Base-by-base conservation (phyloP, 2,888 invertebrate species). In the Buathra laborator region DNA sequence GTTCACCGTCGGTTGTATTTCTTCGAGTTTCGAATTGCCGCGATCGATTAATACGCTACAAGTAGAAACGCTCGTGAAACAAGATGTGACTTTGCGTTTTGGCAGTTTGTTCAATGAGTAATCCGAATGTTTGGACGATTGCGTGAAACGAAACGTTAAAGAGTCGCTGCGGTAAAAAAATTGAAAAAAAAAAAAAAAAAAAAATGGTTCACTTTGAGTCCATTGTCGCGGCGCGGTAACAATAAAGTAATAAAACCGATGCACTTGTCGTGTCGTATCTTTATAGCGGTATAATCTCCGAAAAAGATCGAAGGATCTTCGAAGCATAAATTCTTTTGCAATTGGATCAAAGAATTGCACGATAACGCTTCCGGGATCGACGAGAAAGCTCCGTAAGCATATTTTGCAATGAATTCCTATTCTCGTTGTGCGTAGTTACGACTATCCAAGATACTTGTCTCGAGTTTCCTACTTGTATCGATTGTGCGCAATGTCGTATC, bases 1-100 rank as follows among this genome's bases (percentile, higher is more conserved):
- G n/a, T 7, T 53, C n/a, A 37, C 5, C 44, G 51, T 29, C 43
- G 76, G 64, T 37, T 64, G 29, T 67, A 43, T 67, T 59, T 72
- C 76, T 76, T 59, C 44, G 56, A 75, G 75, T 80, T 66, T 76
- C 75, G 51, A 71, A 44, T 84, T 76, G 81, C 76, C 59, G 81
- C 66, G 46, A 43, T 81, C 19, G 56, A 48, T 14, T 48, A 48
- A 48, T 14, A 14, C 46, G 46, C 14, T 24, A n/a, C 0, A 44
- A 43, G 46, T 44, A 5, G 44, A 14, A 14, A 67, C 37, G 37
- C 6, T 37, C 5, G 6, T 9, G 37, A 37, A 37, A 37, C 37
- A 37, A 0, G 37, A 37, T 37, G 37, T 5, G 0, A 37, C 9
- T 37, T 37, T 37, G 37, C 37, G 37, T 9, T 9, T 4, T 9